Conservation (phyloP, 1,140 invertebrate genomes). For the Cydia amplana region DNA sequence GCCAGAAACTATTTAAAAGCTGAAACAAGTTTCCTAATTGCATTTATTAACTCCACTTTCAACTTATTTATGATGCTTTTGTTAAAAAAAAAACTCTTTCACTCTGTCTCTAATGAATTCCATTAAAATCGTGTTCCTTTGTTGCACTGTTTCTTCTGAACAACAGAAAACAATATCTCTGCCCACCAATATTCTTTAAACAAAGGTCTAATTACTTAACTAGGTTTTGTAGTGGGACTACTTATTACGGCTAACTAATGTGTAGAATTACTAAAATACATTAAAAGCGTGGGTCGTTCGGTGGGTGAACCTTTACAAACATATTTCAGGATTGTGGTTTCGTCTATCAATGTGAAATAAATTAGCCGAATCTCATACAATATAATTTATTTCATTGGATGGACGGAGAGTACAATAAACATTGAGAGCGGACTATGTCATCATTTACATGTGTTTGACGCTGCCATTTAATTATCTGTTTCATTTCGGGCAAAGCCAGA, state of each 20-base stretch:
- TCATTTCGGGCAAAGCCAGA: slow-evolving; percentile 1
- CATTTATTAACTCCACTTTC: slow-evolving; percentile 25
- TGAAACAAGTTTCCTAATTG: slow-evolving; percentile 26
- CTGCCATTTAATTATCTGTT: slow-evolving; percentile 14
- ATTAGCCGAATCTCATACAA: slow-evolving; percentile 5
- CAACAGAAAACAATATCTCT: slow-evolving; percentile 4
- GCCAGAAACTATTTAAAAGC: slow-evolving; percentile 31
- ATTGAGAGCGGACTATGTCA: not conserved
- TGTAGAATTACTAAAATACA: not conserved
- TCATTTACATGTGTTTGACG: slow-evolving; percentile 11
- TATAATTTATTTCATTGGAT: slow-evolving; percentile 5
- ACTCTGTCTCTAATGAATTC: slow-evolving; percentile 14
- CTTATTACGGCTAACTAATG: not conserved
- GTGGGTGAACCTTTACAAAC: slow-evolving; percentile 3
- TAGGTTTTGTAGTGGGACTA: not conserved
- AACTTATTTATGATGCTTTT: slow-evolving; percentile 26
- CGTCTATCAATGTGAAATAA: not conserved
- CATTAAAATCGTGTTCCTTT: slow-evolving; percentile 20
- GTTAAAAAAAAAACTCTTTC: slow-evolving; percentile 7
- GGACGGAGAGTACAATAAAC: slow-evolving; percentile 3
- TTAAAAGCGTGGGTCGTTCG: not conserved
- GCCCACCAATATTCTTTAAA: slow-evolving; percentile 20
- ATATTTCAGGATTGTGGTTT: slow-evolving; percentile 18
- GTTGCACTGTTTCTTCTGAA: slow-evolving; percentile 12
- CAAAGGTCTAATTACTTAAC: not conserved